Base-by-base conservation (phyloP, 2,888 invertebrate genomes). In the Leptinotarsa haldemani region DNA sequence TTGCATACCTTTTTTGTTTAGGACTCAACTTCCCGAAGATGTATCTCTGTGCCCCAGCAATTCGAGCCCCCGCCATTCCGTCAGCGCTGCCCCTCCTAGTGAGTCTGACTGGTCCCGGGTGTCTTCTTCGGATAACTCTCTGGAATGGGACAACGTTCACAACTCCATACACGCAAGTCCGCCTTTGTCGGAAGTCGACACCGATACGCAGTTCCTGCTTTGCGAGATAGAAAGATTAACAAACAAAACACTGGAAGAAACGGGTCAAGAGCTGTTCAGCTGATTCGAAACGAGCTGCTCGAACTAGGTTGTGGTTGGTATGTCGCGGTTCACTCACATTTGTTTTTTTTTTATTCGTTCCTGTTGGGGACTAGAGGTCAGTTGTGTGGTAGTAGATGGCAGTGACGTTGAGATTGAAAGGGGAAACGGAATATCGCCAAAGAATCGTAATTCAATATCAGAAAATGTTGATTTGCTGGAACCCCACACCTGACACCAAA, bases 211-310 rank as follows among this genome's bases (percentile, higher is more conserved):
- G 78, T 90, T 90, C 82, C 85, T 93, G 72, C 85, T 93, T 74
- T 90, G 90, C 81, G 92, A 93, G 87, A 93, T 93, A 77, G 93
- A 93, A 85, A 88, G 90, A 82, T 88, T 93, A 70, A 93, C 92
- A 46, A 90, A 90, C 80, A 90, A 90, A 84, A 92, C 92, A 46
- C 87, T 93, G 69, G 89, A 90, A 80, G 93, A 93, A 85, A 93
- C 93, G 4, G 92, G 92, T 18, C 89, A 82, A 69, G 86, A 85
- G 69, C 76, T 86, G 78, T 82, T 81, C 75, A 86, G 86, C 83
- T 86, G 86, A 86, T 85, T 61, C 18, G 30, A 16, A n/a, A 40
- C n/a, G 61, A 56, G 13, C 4, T 16, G 22, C 4, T 56, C 15
- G 56, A 25, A 13, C 5, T 4, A 20, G 22, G 2, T 56, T 20